Percentiles rank a stretch among this genome's conserved stretches.
phyloP scores from a whole-genome alignment of 2,888 invertebrate species.

The Eupithecia subfuscata region DNA sequence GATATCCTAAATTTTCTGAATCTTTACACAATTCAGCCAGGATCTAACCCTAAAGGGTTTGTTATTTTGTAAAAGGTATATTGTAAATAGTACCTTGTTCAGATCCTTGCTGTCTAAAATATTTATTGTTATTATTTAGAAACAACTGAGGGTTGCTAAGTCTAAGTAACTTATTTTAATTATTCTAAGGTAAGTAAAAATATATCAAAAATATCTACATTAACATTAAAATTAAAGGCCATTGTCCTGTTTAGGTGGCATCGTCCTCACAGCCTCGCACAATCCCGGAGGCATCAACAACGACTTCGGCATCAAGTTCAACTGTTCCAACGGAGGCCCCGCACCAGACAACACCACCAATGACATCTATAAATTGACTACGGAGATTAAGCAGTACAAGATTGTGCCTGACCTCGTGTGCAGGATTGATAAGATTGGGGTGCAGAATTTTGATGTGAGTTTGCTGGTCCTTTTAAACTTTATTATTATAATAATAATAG shows the following conservation, averaged over 20 bases:
- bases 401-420: constrained; percentile 91
- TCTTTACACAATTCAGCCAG: too few relatives aligned
- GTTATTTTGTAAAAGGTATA: too few relatives aligned
- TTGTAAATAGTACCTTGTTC: too few relatives aligned
- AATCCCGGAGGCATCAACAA: constrained; percentile 99
- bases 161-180: too few relatives aligned
- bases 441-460: constrained; percentile 85
- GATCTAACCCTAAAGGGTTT: too few relatives aligned
- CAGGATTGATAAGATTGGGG: constrained; percentile 89
- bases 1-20: too few relatives aligned
- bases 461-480: neutral
- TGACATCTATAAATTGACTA: constrained; percentile 92
- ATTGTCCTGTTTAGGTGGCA: constrained; percentile 88
- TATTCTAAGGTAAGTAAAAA: too few relatives aligned
- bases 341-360: constrained; percentile 96
- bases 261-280: constrained; percentile 98
- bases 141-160: too few relatives aligned
- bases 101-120: too few relatives aligned
- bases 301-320: constrained; percentile 99
- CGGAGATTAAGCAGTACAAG: constrained; percentile 90
- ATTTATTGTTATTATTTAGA: too few relatives aligned
- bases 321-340: constrained; percentile 98
- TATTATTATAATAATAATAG: too few relatives aligned
- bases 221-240: neutral
- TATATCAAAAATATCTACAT: too few relatives aligned